These are phyloP conservation scores for Mactromeris polynyma DNA, from an alignment of 2,888 invertebrate genomes.

Conservation along the genomic window DNA sequence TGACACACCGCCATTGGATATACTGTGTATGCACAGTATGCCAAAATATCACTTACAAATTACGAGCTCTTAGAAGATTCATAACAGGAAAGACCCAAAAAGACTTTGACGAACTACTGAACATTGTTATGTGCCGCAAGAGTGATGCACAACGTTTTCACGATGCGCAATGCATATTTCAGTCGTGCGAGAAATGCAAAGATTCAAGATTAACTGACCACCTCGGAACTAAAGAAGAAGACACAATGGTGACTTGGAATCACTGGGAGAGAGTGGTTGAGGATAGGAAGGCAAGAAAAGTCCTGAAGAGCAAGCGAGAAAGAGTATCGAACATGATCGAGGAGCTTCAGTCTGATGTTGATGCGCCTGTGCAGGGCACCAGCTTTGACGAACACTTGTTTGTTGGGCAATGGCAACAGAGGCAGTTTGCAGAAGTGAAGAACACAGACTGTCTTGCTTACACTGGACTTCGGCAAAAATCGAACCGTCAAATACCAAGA, in stretches of 20 bases:
- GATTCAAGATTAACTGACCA: no score
- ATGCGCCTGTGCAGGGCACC: constrained; percentile 49
- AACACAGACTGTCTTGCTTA: no score
- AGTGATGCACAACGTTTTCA: no score
- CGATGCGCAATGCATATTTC: no score
- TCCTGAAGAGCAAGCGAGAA: constrained; percentile 41
- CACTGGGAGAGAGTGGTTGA: constrained; percentile 60
- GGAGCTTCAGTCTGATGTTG: constrained; percentile 56
- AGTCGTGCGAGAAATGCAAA: no score
- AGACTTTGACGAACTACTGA: no score
- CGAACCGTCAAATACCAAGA: constrained; percentile 56
- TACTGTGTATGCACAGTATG: no score
- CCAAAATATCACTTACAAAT: no score
- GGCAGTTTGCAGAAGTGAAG: constrained; percentile 57
- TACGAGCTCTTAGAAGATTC: no score
- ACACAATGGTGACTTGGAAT: constrained; percentile 55
- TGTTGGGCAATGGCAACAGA: constrained; percentile 62
- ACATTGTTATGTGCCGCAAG: no score
- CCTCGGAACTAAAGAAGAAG: constrained; percentile 32
- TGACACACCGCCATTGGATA: no score
- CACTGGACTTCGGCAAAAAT: constrained; percentile 90
- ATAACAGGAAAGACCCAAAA: no score
- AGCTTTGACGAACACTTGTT: constrained; percentile 60
- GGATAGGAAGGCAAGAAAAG: constrained; percentile 57
- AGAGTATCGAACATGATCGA: constrained; percentile 50